These are phyloP conservation scores for Drosophila truncata DNA, from an alignment of 1,140 invertebrate genomes.

Conservation along the genomic window DNA sequence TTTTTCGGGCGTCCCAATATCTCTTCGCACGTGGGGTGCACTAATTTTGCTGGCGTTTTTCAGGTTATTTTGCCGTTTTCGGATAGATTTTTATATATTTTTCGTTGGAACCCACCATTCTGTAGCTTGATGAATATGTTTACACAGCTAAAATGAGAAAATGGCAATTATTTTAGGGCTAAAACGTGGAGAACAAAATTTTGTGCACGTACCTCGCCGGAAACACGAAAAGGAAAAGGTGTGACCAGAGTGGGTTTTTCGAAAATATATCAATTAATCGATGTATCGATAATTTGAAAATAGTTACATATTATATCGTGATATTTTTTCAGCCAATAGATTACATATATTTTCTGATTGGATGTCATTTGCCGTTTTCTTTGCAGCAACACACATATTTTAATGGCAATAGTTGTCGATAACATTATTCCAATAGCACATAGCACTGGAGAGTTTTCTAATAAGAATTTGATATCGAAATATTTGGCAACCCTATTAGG, in stretches of 20 bases:
- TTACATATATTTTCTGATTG: neutral
- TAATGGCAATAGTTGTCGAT: neutral
- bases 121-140: constrained; percentile 39
- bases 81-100: neutral
- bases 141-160: constrained; percentile 38
- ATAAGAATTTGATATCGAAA: neutral
- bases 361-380: neutral
- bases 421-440: neutral
- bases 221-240: constrained; percentile 50
- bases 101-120: constrained; percentile 51
- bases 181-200: constrained; percentile 28
- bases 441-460: no score
- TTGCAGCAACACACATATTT: no score
- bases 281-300: neutral
- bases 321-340: neutral
- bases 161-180: constrained; percentile 19
- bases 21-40: constrained; percentile 8
- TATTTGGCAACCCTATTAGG: neutral
- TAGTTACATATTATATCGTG: neutral
- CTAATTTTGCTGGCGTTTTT: constrained; percentile 17
- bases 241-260: constrained; percentile 5
- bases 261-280: constrained; percentile 6
- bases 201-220: constrained; percentile 30
- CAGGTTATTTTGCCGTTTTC: constrained; percentile 23
- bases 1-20: constrained; percentile 8